Evolutionary conservation across 2,797 vertebrate species (phyloP).

Genomic region (Pelochelys cantorii): DNA sequence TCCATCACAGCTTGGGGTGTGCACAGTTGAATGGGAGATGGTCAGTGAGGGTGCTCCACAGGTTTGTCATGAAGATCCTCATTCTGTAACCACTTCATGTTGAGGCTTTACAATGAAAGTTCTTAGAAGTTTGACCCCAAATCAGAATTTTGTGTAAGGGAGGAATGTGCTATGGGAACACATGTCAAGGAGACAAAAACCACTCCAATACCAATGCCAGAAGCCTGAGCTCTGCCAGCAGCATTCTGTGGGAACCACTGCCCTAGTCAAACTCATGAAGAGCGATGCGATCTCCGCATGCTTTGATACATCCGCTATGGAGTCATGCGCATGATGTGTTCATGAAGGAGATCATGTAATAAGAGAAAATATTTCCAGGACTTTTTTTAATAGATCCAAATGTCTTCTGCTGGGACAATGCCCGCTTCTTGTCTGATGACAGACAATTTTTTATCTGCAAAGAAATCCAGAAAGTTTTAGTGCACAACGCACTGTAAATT

Average conservation of each 20-base stretch:
- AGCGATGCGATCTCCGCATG: conserved; percentile 44
- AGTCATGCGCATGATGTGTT: conserved; percentile 56
- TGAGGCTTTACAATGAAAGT: background rate
- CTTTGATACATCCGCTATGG: background rate
- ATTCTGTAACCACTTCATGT: background rate
- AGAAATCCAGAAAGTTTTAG: conserved; percentile 8
- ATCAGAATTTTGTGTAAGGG: background rate
- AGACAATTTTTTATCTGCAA: conserved; percentile 35
- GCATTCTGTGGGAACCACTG: conserved; percentile 68
- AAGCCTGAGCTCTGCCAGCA: background rate
- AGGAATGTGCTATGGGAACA: background rate
- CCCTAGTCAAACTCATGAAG: conserved; percentile 47
- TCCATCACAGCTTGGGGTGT: background rate
- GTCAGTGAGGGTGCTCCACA: rapidly evolving
- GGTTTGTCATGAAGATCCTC: background rate
- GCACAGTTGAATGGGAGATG: background rate
- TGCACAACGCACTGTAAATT: background rate
- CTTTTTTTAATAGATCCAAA: conserved; percentile 48
- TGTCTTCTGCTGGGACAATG: conserved; percentile 29
- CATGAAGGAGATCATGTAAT: background rate
- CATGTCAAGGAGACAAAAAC: background rate
- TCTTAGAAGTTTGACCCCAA: background rate
- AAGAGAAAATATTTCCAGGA: background rate
- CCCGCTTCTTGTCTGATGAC: background rate
- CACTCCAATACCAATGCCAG: background rate